Conservation (phyloP, 2,888 invertebrate genomes). For the Axea sp. region DNA sequence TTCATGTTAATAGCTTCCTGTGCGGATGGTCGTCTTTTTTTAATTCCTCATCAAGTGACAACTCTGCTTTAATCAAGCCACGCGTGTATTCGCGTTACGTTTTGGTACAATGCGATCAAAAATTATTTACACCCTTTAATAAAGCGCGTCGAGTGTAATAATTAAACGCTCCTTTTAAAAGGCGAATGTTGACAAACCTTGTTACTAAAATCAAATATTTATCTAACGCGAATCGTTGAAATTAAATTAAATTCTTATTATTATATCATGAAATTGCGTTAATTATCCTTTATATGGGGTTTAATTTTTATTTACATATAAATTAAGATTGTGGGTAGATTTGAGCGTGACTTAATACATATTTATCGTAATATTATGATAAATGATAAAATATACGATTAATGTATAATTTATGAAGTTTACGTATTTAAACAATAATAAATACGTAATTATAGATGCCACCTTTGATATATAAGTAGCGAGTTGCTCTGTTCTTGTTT, state of each 20-base stretch:
- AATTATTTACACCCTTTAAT: neutral
- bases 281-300: slow-evolving; percentile 1
- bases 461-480: no score
- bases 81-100: no score
- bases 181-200: no score
- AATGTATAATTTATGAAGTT: no score
- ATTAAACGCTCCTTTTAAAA: no score
- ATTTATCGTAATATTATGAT: neutral
- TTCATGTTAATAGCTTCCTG: slow-evolving; percentile 16
- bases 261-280: neutral
- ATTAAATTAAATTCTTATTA: neutral
- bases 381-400: no score
- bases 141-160: no score
- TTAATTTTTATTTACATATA: neutral
- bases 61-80: slow-evolving; percentile 11
- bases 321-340: neutral
- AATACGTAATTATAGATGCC: no score
- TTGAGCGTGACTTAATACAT: neutral
- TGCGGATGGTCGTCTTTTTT: slow-evolving; percentile 16
- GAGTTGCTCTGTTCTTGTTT: no score
- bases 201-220: no score
- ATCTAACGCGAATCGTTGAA: neutral
- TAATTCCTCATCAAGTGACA: slow-evolving; percentile 1
- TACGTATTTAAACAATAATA: no score
- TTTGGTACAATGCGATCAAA: no score